A percentile compares a stretch with the other conserved stretches of the same genome.
These are phyloP conservation scores for Scrobipalpa atriplicella DNA, from an alignment of 2,888 invertebrate genomes.

Conservation along the genomic window DNA sequence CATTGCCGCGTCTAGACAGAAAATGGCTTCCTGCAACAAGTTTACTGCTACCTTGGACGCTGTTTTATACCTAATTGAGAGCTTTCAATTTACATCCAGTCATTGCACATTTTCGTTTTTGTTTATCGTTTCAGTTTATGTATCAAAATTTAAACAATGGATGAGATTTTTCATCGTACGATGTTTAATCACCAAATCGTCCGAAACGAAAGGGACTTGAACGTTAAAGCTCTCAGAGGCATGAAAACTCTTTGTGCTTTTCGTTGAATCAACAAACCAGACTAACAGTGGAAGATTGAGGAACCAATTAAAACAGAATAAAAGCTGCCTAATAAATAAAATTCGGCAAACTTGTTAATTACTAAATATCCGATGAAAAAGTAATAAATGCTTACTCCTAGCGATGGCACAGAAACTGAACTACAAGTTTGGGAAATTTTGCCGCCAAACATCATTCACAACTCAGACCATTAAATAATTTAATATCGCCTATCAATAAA, in stretches of 20 bases:
- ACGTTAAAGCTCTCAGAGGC: too few relatives aligned
- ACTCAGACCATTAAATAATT: conserved; percentile 56
- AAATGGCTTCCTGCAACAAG: conserved; percentile 8
- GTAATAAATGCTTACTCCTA: conserved; percentile 18
- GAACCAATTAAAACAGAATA: neutral
- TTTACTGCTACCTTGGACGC: conserved; percentile 1
- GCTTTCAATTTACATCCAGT: neutral
- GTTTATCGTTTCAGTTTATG: neutral
- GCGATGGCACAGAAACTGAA: neutral
- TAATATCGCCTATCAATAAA: conserved; percentile 52
- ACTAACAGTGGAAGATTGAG: too few relatives aligned
- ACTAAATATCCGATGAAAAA: conserved; percentile 17
- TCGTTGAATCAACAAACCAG: neutral
- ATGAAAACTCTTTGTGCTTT: too few relatives aligned
- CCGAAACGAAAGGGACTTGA: too few relatives aligned
- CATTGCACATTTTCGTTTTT: too few relatives aligned
- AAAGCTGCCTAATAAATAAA: neutral
- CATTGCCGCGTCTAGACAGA: conserved; percentile 8
- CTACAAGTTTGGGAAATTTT: conserved; percentile 5
- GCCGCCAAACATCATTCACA: conserved; percentile 38
- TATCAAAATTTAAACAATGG: neutral
- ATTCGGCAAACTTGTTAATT: neutral
- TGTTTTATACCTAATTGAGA: neutral
- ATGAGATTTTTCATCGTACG: too few relatives aligned
- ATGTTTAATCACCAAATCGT: too few relatives aligned